Evolutionary conservation across 2,888 invertebrate genomes (phyloP), one percentile per base, ranked within the genome.

Genomic region (Holacanthella duospinosa): DNA sequence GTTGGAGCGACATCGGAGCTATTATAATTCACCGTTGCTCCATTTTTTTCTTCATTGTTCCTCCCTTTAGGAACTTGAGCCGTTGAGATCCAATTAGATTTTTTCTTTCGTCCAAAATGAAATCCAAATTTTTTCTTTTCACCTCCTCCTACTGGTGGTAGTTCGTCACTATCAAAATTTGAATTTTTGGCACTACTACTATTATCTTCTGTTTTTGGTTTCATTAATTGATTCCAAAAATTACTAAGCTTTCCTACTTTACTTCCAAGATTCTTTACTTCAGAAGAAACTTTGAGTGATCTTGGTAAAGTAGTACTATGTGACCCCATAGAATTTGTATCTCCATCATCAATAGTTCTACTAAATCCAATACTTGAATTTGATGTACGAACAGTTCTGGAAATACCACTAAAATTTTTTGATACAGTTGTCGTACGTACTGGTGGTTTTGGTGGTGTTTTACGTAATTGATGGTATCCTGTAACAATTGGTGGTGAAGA

Each of bases 361-460:
- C 4, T 36, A 28, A 59, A 59, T 4, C 59, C 59, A 25, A 59
- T 59, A 28, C 44, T 59, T n/a, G 59, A 59, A 27, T 59, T 59
- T 4, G 43, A 36, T 19, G 43, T 59, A 25, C 59, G 43, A 25
- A 59, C 59, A 44, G 59, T 24, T 19, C 59, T 9, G 2, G 44
- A 43, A 6, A 59, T 44, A 9, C 43, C 59, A n/a, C n/a, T n/a
- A 48, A 59, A 59, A 27, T 44, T 44, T 44, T 59, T 59, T 2
- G 44, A 25, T 6, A 60, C 56, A 16, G 69, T 66, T 2, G 69
- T 61, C 0, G 70, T 70, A 26, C 73, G 60, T 1, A 70, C 67
- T 2, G 73, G 73, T 2, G 73, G 73, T 61, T 70, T 71, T 21
- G 73, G 73, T 2, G 73, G 71, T 24, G 69, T 66, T 66, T 71